A percentile compares a stretch with the other conserved stretches of the same genome.
Conservation (phyloP, 2,888 invertebrate genomes). For the Hyalella azteca region DNA sequence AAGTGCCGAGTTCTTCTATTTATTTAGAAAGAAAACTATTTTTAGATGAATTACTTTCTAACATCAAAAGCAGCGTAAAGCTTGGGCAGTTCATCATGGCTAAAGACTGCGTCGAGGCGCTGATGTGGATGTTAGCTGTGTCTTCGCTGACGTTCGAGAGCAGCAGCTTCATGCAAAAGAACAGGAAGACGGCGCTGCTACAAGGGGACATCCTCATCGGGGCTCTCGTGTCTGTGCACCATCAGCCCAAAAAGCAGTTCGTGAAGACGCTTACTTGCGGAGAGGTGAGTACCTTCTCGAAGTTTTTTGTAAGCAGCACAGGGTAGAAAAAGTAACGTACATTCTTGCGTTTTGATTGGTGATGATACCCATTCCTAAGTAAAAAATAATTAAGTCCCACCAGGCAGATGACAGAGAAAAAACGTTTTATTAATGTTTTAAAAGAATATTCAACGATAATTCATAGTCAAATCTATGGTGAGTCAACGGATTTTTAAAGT, state of each 20-base stretch:
- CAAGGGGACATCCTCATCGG: conserved; percentile 70
- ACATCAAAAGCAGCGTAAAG: too few relatives aligned
- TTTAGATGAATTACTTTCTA: too few relatives aligned
- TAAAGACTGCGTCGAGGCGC: background rate
- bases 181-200: conserved; percentile 64
- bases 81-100: background rate
- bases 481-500: too few relatives aligned
- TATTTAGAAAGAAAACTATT: too few relatives aligned
- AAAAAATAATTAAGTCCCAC: too few relatives aligned
- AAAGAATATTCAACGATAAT: too few relatives aligned
- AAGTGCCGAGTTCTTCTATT: too few relatives aligned
- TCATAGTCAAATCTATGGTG: too few relatives aligned
- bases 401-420: too few relatives aligned
- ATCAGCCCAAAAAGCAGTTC: conserved; percentile 64
- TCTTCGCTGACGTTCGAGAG: background rate
- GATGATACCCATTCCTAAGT: background rate
- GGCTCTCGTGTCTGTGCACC: conserved; percentile 68
- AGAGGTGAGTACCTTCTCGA: conserved; percentile 59
- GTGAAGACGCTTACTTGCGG: conserved; percentile 67
- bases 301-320: background rate
- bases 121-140: conserved; percentile 18
- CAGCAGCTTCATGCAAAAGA: conserved; percentile 18
- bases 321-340: background rate
- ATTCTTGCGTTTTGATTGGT: background rate
- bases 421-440: too few relatives aligned